phyloP scores from a whole-genome alignment of 2,888 invertebrate genomes.

The Drosophila algonquin region DNA sequence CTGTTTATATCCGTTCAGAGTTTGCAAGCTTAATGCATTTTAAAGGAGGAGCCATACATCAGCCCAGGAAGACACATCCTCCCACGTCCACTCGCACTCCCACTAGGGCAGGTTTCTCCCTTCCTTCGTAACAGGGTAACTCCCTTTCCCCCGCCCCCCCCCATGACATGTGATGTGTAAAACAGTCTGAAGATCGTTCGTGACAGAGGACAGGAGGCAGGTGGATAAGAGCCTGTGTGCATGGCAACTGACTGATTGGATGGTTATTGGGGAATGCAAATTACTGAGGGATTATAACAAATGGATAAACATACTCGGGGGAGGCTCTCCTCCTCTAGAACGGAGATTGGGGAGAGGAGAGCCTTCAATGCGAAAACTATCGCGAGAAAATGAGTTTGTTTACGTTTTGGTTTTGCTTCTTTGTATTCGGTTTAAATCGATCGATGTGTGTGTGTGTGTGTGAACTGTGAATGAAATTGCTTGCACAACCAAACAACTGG shows the following conservation, averaged over 20 bases:
- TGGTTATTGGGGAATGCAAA: not conserved
- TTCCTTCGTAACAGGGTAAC: not conserved
- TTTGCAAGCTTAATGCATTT: constrained; percentile 44
- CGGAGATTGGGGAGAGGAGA: not conserved
- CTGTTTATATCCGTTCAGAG: constrained; percentile 15
- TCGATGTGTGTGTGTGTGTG: not conserved
- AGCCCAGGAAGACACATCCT: not conserved
- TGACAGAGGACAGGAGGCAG: not conserved
- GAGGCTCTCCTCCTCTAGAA: not conserved
- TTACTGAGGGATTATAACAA: not conserved
- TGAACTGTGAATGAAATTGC: not conserved
- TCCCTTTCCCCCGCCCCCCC: too few species aligned
- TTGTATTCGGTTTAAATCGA: not conserved
- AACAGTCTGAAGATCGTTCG: constrained; percentile 11
- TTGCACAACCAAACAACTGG: not conserved
- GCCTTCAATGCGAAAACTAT: not conserved
- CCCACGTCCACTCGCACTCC: not conserved
- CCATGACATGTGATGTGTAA: constrained; percentile 21
- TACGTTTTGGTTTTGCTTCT: not conserved
- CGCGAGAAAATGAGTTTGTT: too few species aligned
- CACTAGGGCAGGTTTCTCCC: constrained; percentile 12
- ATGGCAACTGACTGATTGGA: constrained; percentile 28
- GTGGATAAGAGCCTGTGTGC: constrained; percentile 15
- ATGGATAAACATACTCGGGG: not conserved
- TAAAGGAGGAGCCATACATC: constrained; percentile 32